Base-by-base conservation (phyloP, 2,113 vertebrate genomes). In the Amblyopsis rosae region DNA sequence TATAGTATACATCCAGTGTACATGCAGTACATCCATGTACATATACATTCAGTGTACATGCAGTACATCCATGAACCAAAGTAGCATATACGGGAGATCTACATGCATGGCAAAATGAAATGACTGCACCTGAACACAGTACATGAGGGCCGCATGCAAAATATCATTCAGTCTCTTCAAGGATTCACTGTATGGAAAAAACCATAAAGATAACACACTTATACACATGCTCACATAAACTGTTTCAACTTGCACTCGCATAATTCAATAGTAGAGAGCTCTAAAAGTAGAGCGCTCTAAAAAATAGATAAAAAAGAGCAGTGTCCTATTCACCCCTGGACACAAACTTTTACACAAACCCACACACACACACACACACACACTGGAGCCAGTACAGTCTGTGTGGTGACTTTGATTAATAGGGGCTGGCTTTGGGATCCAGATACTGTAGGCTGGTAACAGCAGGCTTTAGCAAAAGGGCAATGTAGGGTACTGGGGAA, bases 361-460 rank as follows among this genome's bases (percentile, higher is more conserved):
- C 26, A 59, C 47, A 50, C 63, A 54, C 6, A 53, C 47, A 50
- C 63, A 54, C 6, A 53, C 56, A 60, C 41, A 32, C 63, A 54
- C 81, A 83, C 73, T 67, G 83, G 83, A 86, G 82, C 84, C 0
- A 55, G 77, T 69, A 70, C 66, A 72, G 59, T 32, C 75, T 41
- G 67, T 33, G 82, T 75, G 69, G 49, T 91, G 89, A 94, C 90
- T 88, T 91, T 94, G 92, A 95, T 91, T 72, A 92, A 95, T 94
- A 89, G 82, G 84, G 84, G 83, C 91, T 82, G 79, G 89, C 82
- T 82, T 92, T 90, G 87, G 89, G 90, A 92, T 84, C 88, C 87
- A 89, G 73, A 26, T 26, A 26, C 26, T 26, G 77, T 76, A 76
- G 76, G 75, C 75, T 47, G 62, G 0, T 70, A 51, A 62, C 85